Evolutionary conservation across 2,113 vertebrate species (phyloP).

Genomic region (Alethe castanea): DNA sequence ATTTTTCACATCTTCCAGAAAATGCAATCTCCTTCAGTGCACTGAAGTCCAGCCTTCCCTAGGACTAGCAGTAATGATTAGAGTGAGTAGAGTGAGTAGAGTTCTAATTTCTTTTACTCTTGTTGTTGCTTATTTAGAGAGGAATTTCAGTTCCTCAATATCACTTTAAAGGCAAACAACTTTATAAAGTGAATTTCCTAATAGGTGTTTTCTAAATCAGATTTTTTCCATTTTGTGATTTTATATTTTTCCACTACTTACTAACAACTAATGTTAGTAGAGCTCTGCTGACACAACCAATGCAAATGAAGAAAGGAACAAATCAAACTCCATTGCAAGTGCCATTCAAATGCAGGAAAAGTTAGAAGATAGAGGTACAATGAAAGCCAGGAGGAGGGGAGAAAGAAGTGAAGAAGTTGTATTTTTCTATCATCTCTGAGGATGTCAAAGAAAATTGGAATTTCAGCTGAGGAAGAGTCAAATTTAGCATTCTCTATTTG

Average conservation of each 20-base stretch:
- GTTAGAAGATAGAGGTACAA: not conserved
- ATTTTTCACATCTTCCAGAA: not conserved
- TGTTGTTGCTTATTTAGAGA: not conserved
- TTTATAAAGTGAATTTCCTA: not conserved
- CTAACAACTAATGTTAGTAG: not conserved
- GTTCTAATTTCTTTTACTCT: not conserved
- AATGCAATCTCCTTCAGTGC: not conserved
- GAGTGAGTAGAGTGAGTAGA: not conserved
- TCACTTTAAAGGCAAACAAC: not conserved
- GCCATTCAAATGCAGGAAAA: not conserved
- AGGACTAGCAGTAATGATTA: not conserved
- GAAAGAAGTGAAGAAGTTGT: not conserved
- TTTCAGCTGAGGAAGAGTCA: not conserved
- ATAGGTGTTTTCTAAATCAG: not conserved
- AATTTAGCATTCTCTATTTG: not conserved
- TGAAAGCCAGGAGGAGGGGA: not conserved
- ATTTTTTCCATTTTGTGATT: not conserved
- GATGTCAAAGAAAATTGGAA: not conserved
- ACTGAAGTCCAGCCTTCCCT: not conserved
- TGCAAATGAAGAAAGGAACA: not conserved
- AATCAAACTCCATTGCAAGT: not conserved
- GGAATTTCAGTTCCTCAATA: not conserved
- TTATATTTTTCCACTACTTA: not conserved
- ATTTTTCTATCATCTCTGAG: not conserved
- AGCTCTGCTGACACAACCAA: not conserved